Conservation (phyloP, 64 coral and sea anemone genomes). For the Pocillopora damicornis region DNA sequence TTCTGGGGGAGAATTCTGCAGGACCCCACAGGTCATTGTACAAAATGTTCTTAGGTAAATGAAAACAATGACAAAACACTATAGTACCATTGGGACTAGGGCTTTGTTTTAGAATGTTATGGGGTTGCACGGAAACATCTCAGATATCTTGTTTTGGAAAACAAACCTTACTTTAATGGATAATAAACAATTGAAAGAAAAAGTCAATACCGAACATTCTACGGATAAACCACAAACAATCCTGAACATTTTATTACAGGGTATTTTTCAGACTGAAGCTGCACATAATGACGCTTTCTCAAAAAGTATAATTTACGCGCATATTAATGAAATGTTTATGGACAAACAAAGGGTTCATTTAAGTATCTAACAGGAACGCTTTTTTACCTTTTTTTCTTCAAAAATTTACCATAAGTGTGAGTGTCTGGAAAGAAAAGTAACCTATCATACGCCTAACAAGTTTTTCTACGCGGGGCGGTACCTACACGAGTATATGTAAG, state of each 20-base stretch:
- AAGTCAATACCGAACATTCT: background rate
- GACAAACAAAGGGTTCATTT: too few species aligned
- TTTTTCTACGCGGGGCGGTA: background rate
- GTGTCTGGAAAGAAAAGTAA: background rate
- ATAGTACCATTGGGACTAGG: too few species aligned
- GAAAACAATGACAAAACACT: too few species aligned
- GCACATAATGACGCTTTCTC: background rate
- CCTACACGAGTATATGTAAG: background rate
- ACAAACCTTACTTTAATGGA: background rate
- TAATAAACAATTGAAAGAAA: background rate
- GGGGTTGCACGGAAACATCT: background rate
- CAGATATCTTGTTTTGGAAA: background rate
- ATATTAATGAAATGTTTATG: background rate
- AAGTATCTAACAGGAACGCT: background rate
- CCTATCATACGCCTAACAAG: background rate
- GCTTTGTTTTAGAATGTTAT: too few species aligned
- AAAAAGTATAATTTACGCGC: background rate
- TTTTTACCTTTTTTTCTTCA: background rate
- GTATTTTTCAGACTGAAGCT: background rate
- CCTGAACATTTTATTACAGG: too few species aligned
- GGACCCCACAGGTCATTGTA: too few species aligned
- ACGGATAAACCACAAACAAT: too few species aligned
- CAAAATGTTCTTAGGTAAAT: too few species aligned
- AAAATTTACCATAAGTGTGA: background rate
- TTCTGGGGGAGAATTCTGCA: too few species aligned